phyloP scores from a whole-genome alignment of 2,113 vertebrate genomes.

The Meles meles region DNA sequence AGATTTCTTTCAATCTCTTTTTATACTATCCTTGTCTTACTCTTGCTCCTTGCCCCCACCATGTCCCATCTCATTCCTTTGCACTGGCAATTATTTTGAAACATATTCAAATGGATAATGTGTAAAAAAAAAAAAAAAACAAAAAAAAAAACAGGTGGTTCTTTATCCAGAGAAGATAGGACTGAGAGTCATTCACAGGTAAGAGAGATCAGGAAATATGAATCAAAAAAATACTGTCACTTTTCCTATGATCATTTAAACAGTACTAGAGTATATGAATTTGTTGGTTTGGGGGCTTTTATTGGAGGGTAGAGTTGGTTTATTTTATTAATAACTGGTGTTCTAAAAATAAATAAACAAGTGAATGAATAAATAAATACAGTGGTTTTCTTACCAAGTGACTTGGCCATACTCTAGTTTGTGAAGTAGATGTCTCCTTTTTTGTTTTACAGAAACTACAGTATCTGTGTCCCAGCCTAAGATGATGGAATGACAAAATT shows the following conservation, averaged over 20 bases:
- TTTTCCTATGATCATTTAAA: conserved; percentile 1
- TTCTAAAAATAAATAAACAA: not conserved
- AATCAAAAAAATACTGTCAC: not conserved
- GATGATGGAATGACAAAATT: not conserved
- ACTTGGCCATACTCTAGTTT: not conserved
- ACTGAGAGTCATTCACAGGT: not conserved
- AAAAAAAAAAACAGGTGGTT: not conserved
- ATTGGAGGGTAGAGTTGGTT: not conserved
- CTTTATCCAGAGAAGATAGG: not conserved
- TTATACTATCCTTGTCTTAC: not conserved
- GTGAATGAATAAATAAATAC: not conserved
- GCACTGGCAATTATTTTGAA: not conserved
- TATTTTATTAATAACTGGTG: not conserved
- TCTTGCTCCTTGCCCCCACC: not conserved
- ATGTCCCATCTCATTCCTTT: not conserved
- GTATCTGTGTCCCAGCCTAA: not conserved
- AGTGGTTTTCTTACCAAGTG: not conserved
- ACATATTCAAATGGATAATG: not conserved
- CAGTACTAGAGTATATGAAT: not conserved
- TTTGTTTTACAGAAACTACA: not conserved
- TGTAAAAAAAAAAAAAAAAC: not conserved
- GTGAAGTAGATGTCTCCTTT: not conserved
- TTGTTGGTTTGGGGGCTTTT: not conserved
- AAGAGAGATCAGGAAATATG: not conserved
- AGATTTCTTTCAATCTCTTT: conserved; percentile 19